Base-by-base conservation (phyloP, 1,140 invertebrate species). In the Manduca sexta region DNA sequence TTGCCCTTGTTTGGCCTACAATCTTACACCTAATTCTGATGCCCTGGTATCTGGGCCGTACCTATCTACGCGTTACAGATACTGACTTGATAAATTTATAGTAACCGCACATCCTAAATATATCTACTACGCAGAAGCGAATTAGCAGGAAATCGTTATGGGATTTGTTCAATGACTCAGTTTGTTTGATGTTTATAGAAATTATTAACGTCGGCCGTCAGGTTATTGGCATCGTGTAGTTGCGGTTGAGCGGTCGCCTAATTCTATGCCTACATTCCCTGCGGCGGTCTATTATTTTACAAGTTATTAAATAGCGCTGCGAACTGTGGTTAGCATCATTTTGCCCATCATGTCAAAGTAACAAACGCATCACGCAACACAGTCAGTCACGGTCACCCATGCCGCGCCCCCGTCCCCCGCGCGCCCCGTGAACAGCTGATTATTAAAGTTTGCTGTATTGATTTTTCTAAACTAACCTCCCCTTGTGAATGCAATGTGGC, bases 381-480 rank as follows among this genome's bases (percentile, higher is more conserved):
- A 49, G 57, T 56, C 62, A 75, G 55, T 79, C 78, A 80, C 80
- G 84, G 75, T 74, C 77, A 84, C 56, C 66, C 67, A 74, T 72
- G 74, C 74, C 72, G 62, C 72, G 63, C 64, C 69, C 76, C 78
- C 66, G 73, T 66, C 73, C 68, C 74, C 65, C 72, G 64, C 69
- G 53, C 64, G 52, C 64, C 63, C 62, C 61, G 40, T 60, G 69
- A 85, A 86, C 84, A 86, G 82, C 84, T 86, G 84, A 86, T 86
- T 86, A 85, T 73, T 75, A 74, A 68, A 63, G 71, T 74, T 81
- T 69, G 68, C 72, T 79, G 77, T 86, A 86, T 86, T 81, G 84
- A 86, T 86, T 86, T 85, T 86, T 77, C 64, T 56, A 69, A 70
- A 60, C 72, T 84, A 84, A 83, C 81, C 73, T 78, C 68, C 61